Base-by-base conservation (phyloP, 1,140 invertebrate genomes). In the Listronotus bonariensis region DNA sequence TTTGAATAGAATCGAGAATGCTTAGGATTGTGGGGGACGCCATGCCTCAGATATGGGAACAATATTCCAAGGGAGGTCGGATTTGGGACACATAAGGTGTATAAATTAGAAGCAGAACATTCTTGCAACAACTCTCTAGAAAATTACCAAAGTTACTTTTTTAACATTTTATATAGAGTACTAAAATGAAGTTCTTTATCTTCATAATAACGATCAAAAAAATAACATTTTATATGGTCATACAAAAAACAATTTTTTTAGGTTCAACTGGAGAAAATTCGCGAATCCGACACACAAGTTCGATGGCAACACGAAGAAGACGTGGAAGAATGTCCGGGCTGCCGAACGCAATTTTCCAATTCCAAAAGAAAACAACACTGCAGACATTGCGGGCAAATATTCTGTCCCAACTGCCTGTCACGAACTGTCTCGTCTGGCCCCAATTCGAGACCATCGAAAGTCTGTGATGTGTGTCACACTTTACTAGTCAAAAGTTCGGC, bases 251-350 rank as follows among this genome's bases (percentile, higher is more conserved):
- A 26, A 3, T 26, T 26, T 26, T 12, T 49, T 32, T 68, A 90
- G 88, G 86, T 97, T 71, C 90, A 98, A 78, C 80, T 99, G 71
- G 95, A 99, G 82, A 92, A 93, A 78, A 95, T 99, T 68, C 86
- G 97, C 52, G 92, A 93, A 73, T 89, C 92, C 15, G 95, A 97
- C 76, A 92, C 87, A 43, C 92, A 97, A 85, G 89, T 98, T 31
- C 86, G 96, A 77, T 98, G 96, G 95, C 96, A 98, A 81, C 93
- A 97, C 77, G 95, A 97, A 72, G 96, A 98, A 67, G 96, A 98
- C 82, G 87, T 97, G 7, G 86, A 87, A 67, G 91, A 96, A 68
- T 98, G 96, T 80, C 89, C 89, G 68, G 83, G 84, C 62, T 98
- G 96, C 80, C 90, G 87, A 74, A 80, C 84, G 63, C 65, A 76